Percentiles rank a stretch among this genome's conserved stretches.
These are phyloP conservation scores for Agapornis roseicollis DNA, from an alignment of 2,113 vertebrate species.

Conservation along the genomic window DNA sequence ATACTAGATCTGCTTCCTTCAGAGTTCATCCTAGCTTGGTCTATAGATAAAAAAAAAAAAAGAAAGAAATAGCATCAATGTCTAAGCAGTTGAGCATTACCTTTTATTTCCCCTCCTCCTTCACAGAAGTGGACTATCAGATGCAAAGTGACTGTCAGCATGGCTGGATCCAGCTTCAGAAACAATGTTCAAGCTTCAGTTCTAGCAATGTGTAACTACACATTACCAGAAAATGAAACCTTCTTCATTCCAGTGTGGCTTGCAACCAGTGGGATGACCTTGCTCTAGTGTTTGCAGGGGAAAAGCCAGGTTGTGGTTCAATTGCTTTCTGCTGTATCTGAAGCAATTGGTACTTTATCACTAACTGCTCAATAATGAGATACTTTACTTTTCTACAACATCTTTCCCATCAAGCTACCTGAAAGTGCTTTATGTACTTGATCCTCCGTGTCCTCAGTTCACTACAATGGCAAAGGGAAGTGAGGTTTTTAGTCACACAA, in stretches of 20 bases:
- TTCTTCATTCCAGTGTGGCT: accelerated
- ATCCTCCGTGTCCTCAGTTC: accelerated
- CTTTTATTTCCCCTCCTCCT: neutral
- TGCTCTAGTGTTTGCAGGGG: accelerated
- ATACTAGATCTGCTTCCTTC: neutral
- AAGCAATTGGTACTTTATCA: neutral
- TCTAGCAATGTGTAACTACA: accelerated
- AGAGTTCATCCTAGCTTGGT: neutral
- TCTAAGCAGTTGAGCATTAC: neutral
- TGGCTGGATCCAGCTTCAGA: neutral
- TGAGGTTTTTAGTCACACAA: neutral
- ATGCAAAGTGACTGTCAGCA: neutral
- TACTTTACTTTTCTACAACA: accelerated
- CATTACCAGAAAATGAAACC: neutral
- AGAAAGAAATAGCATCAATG: neutral
- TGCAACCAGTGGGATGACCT: no score
- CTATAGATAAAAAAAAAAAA: neutral
- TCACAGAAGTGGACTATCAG: neutral
- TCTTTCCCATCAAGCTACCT: neutral
- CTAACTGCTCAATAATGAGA: accelerated
- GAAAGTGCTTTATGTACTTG: accelerated
- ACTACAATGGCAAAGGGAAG: accelerated
- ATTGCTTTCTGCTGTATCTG: accelerated
- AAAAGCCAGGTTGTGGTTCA: neutral
- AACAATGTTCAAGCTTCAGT: neutral